Conservation (phyloP, 1,140 invertebrate species). For the Pogonomyrmex barbatus region DNA sequence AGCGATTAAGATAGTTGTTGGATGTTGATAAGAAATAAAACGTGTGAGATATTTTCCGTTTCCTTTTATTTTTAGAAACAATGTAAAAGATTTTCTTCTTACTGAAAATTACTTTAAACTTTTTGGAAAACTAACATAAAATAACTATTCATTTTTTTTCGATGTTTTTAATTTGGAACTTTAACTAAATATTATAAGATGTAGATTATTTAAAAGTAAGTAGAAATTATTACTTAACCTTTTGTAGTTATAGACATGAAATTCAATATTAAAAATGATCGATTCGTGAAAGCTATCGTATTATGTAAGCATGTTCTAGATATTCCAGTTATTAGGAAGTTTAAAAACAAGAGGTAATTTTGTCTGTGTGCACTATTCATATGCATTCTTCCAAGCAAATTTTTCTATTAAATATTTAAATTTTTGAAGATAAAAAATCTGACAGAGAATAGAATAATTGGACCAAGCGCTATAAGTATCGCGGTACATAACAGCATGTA, state of each 20-base stretch:
- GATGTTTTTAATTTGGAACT: not conserved
- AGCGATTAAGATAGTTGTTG: constrained; percentile 15
- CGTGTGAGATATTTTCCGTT: not conserved
- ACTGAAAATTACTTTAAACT: not conserved
- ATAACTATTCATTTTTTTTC: no score
- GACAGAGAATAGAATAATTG: not conserved
- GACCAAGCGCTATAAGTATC: not conserved
- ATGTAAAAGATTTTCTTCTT: not conserved
- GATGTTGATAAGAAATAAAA: not conserved
- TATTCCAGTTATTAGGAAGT: not conserved
- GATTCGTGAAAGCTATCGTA: not conserved
- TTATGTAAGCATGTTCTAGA: constrained; percentile 22
- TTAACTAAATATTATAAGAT: not conserved
- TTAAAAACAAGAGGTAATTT: not conserved
- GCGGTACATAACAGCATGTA: not conserved
- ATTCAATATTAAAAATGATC: not conserved
- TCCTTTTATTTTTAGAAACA: not conserved
- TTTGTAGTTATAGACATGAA: not conserved
- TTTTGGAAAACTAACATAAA: not conserved
- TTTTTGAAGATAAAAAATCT: not conserved
- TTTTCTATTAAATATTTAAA: constrained; percentile 5
- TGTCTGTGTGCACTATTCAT: not conserved
- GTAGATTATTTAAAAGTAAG: not conserved
- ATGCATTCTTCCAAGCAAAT: not conserved
- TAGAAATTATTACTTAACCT: not conserved